Conservation (phyloP, 2,113 vertebrate genomes). For the Heptranchias perlo region DNA sequence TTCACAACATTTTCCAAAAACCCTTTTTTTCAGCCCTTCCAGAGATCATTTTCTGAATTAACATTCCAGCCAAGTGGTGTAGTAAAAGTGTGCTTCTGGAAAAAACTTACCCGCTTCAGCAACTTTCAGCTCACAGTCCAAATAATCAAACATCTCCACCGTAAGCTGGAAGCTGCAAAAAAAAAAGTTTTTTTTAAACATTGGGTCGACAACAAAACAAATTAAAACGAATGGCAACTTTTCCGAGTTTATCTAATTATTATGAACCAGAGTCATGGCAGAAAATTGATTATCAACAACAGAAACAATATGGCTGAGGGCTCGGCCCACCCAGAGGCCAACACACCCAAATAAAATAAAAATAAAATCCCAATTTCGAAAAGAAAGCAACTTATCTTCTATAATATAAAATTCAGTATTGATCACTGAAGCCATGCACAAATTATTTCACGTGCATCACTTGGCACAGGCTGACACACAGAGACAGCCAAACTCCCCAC, state of each 20-base stretch:
- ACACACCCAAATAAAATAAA: no score
- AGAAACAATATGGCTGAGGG: not conserved
- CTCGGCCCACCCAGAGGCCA: not conserved
- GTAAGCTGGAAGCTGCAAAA: conserved; percentile 89
- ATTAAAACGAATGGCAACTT: not conserved
- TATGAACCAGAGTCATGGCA: not conserved
- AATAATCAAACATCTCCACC: conserved; percentile 94
- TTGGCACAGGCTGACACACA: not conserved
- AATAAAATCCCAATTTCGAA: not conserved
- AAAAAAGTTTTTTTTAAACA: not conserved
- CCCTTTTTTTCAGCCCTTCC: not conserved
- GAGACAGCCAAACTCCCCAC: not conserved
- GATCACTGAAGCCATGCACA: not conserved
- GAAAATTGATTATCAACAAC: not conserved
- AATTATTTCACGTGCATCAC: not conserved
- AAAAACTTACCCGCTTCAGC: conserved; percentile 78
- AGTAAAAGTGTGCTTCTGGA: not conserved
- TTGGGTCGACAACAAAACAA: not conserved
- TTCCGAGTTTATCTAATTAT: not conserved
- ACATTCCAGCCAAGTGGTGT: not conserved
- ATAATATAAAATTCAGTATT: not conserved
- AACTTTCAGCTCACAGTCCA: conserved; percentile 87
- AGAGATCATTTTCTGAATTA: not conserved
- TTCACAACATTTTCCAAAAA: not conserved
- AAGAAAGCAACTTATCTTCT: not conserved